phyloP scores from a whole-genome alignment of 2,113 vertebrate species.

The Malurus cyaneus region DNA sequence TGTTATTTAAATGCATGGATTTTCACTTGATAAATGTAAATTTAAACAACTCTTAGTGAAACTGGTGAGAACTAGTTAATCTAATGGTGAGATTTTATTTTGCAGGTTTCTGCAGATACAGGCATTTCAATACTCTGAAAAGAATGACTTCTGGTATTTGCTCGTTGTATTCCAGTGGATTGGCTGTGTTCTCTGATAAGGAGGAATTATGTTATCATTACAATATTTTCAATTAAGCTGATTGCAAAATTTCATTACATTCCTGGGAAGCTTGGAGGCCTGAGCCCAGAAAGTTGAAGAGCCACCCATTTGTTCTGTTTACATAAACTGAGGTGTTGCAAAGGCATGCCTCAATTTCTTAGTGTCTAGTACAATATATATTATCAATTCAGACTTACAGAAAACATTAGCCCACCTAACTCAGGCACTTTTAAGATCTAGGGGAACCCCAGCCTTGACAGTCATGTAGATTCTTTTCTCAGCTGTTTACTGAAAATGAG shows the following conservation, averaged over 20 bases:
- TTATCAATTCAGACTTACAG: background rate
- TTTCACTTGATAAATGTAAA: background rate
- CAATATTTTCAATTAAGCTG: background rate
- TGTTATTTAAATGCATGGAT: background rate
- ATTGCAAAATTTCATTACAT: background rate
- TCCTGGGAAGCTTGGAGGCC: background rate
- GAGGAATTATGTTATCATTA: background rate
- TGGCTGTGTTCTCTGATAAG: background rate
- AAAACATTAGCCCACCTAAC: background rate
- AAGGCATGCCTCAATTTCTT: background rate
- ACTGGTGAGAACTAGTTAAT: background rate
- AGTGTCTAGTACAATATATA: background rate
- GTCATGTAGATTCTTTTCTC: background rate
- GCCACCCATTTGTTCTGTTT: background rate
- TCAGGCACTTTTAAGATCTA: background rate
- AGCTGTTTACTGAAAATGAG: background rate
- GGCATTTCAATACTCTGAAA: background rate
- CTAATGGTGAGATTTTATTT: background rate
- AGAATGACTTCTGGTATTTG: background rate
- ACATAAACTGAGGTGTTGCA: background rate
- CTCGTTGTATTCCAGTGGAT: background rate
- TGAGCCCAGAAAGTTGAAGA: background rate
- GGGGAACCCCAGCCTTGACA: background rate
- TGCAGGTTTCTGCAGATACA: background rate
- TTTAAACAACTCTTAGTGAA: background rate